Base-by-base conservation (phyloP, 1,140 invertebrate genomes). In the Temnothorax curvispinosus region DNA sequence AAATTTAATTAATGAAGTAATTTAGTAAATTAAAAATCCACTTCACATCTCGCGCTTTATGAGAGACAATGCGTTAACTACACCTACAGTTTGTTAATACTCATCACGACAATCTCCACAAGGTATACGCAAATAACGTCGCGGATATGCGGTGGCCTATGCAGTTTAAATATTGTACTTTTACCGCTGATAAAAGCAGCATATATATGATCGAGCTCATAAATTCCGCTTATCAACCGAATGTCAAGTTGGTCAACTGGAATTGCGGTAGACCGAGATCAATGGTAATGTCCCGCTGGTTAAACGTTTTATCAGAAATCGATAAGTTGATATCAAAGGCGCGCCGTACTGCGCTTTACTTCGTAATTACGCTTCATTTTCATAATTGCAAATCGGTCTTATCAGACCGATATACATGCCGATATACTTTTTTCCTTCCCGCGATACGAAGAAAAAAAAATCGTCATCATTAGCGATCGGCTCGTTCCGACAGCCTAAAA, bases 161-260 rank as follows among this genome's bases (percentile, higher is more conserved):
- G 78, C 38, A 50, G 47, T 82, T 52, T 72, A 72, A 82, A 38
- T 27, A n/a, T 54, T 47, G 35, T 47, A 60, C 56, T 75, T 74
- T 60, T 84, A 27, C 2, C 50, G 50, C 38, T 27, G 80, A 84
- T 84, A 84, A 75, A 84, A 75, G 54, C 69, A 54, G 41, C 41
- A 13, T 65, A 82, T 38, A 13, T 65, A 82, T 38, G 80, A 82
- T 72, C 50, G 32, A 58, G 67, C 80, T 84, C 69, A 52, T 84
- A 84, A 84, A 84, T 84, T 44, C 21, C 69, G 69, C 69, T 84
- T 84, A 84, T 84, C 80, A 84, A 47, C 41, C 27, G 21, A 75
- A 84, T 60, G 80, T 84, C 69, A 82, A 72, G 69, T 38, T 62
- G 80, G 41, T 74, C 80, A 84, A 60, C 27, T 84, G 80, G 41